Conservation (phyloP, 2,888 invertebrate species). For the Latrodectus elegans region DNA sequence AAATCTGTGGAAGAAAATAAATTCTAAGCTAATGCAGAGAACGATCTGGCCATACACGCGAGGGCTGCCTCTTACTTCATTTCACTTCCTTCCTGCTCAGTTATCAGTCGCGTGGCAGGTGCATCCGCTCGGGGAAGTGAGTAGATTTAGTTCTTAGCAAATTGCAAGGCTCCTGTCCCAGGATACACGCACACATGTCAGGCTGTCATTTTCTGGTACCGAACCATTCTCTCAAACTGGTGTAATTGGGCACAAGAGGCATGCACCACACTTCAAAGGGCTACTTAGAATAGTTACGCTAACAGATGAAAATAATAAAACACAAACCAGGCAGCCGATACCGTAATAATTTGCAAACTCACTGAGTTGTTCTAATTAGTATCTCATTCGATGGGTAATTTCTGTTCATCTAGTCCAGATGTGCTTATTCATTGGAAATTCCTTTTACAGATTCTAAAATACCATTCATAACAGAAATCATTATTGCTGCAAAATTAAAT, state of each 20-base stretch:
- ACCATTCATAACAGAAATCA: too few relatives aligned
- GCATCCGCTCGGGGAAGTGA: constrained; percentile 40
- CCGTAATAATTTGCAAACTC: too few relatives aligned
- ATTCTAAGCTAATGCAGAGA: neutral
- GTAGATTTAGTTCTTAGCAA: neutral
- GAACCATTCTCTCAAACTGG: neutral
- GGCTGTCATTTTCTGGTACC: neutral
- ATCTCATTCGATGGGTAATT: too few relatives aligned
- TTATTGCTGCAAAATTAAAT: too few relatives aligned
- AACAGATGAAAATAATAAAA: too few relatives aligned
- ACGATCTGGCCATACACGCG: neutral
- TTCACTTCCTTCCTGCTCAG: constrained; percentile 44
- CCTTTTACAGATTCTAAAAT: too few relatives aligned
- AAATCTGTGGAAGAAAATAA: neutral
- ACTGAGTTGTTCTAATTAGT: too few relatives aligned
- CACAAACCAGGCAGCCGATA: too few relatives aligned
- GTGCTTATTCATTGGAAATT: too few relatives aligned
- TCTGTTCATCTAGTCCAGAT: too few relatives aligned
- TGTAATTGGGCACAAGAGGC: neutral
- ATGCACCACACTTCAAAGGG: too few relatives aligned
- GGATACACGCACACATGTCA: neutral
- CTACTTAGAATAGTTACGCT: too few relatives aligned
- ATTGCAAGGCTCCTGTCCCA: neutral
- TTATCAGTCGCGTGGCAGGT: constrained; percentile 69
- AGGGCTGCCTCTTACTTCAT: neutral